These are phyloP conservation scores for Calonectris borealis DNA, from an alignment of 2,113 vertebrate genomes.

Conservation along the genomic window DNA sequence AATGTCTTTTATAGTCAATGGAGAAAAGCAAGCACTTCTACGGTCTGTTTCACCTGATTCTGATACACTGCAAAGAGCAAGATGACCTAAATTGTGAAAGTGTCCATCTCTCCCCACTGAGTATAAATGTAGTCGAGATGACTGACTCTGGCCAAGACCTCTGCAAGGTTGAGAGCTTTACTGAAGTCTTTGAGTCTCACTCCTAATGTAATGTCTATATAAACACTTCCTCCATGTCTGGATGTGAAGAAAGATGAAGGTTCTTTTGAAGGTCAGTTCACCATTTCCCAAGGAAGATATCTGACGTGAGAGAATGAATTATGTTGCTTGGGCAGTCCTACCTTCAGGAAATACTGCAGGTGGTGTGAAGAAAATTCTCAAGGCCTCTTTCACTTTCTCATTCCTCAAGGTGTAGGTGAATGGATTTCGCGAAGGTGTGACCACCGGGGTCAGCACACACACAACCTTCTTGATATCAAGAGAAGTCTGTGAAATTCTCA, in stretches of 20 bases:
- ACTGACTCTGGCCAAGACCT: background rate
- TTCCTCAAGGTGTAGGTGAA: background rate
- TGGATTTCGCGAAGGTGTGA: background rate
- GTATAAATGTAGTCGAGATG: background rate
- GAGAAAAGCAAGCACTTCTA: background rate
- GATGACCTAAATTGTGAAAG: background rate
- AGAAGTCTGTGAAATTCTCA: background rate
- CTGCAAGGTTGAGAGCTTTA: background rate
- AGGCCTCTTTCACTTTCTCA: background rate
- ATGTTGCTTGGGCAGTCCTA: background rate
- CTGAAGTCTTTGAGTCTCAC: background rate
- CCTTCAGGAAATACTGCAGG: background rate
- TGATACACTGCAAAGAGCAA: background rate
- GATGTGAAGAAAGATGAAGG: too few relatives aligned
- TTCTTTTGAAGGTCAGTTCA: background rate
- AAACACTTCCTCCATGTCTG: background rate
- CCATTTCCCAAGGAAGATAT: background rate
- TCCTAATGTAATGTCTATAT: background rate
- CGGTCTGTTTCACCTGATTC: background rate
- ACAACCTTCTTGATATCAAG: background rate
- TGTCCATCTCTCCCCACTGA: background rate
- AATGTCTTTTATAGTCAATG: background rate
- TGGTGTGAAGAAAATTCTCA: background rate
- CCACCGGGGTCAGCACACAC: background rate
- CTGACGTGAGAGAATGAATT: background rate